Conservation (phyloP, 2,888 invertebrate species). For the Eucera pruinosa region DNA sequence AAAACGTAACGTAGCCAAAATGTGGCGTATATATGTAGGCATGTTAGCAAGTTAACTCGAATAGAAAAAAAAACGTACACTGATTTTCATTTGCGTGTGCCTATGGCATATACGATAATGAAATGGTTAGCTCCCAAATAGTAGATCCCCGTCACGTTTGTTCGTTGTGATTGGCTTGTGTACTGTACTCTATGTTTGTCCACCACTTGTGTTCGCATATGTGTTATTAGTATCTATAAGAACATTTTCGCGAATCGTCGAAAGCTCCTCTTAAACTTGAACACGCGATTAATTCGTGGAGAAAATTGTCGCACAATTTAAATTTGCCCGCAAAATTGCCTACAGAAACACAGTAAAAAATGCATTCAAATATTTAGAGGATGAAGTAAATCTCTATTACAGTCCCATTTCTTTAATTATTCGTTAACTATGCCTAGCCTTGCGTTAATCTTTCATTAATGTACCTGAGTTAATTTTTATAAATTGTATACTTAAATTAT, state of each 20-base stretch:
- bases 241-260: constrained; percentile 31
- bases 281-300: too few species aligned
- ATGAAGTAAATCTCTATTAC: too few species aligned
- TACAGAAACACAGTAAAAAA: too few species aligned
- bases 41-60: constrained; percentile 34
- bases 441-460: too few species aligned
- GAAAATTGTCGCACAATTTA: too few species aligned
- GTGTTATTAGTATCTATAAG: constrained; percentile 29
- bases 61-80: constrained; percentile 31
- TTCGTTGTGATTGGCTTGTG: constrained; percentile 54
- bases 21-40: constrained; percentile 44
- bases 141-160: constrained; percentile 46
- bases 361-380: too few species aligned
- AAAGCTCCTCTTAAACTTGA: constrained; percentile 11
- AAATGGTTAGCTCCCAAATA: constrained; percentile 20
- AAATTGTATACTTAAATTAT: too few species aligned
- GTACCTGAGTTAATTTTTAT: too few species aligned
- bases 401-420: too few species aligned
- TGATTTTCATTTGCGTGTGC: not conserved
- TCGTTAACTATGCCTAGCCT: too few species aligned
- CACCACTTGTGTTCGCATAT: constrained; percentile 60
- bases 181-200: constrained; percentile 51
- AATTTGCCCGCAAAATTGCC: too few species aligned
- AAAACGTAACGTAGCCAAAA: constrained; percentile 24
- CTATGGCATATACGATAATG: constrained; percentile 18